phyloP scores from a whole-genome alignment of 2,888 invertebrate species.

The Mesoligia furuncula region DNA sequence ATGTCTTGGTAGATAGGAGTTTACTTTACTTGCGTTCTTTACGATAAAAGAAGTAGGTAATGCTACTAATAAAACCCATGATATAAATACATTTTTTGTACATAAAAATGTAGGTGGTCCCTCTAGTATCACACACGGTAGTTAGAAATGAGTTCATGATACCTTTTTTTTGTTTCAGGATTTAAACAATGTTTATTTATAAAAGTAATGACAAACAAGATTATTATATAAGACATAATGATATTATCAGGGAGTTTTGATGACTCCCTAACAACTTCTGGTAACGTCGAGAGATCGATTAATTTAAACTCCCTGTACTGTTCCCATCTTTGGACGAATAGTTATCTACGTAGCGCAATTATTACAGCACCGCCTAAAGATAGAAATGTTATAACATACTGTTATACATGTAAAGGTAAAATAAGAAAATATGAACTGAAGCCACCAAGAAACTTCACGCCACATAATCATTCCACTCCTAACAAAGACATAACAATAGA shows the following conservation, averaged over 20 bases:
- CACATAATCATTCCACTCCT: constrained; percentile 85
- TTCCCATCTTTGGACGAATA: constrained; percentile 85
- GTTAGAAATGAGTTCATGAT: neutral
- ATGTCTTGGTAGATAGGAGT: neutral
- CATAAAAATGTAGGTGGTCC: neutral
- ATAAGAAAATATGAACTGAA: constrained; percentile 86
- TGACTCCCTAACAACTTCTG: constrained; percentile 72
- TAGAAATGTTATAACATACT: constrained; percentile 80
- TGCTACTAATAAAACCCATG: neutral
- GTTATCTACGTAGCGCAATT: constrained; percentile 79
- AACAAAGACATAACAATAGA: constrained; percentile 69
- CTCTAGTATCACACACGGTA: neutral
- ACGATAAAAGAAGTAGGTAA: neutral
- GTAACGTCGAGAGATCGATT: constrained; percentile 74
- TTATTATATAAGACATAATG: constrained; percentile 70
- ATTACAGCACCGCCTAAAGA: constrained; percentile 77
- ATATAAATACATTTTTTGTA: too few species aligned
- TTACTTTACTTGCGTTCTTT: neutral
- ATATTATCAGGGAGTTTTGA: constrained; percentile 76
- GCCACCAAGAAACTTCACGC: constrained; percentile 78
- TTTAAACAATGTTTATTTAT: constrained; percentile 46
- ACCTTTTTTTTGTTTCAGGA: constrained; percentile 68
- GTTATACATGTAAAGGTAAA: constrained; percentile 86
- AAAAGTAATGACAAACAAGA: constrained; percentile 49
- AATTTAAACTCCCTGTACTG: constrained; percentile 84